phyloP scores from a whole-genome alignment of 2,113 vertebrate genomes.

The Condylura cristata region DNA sequence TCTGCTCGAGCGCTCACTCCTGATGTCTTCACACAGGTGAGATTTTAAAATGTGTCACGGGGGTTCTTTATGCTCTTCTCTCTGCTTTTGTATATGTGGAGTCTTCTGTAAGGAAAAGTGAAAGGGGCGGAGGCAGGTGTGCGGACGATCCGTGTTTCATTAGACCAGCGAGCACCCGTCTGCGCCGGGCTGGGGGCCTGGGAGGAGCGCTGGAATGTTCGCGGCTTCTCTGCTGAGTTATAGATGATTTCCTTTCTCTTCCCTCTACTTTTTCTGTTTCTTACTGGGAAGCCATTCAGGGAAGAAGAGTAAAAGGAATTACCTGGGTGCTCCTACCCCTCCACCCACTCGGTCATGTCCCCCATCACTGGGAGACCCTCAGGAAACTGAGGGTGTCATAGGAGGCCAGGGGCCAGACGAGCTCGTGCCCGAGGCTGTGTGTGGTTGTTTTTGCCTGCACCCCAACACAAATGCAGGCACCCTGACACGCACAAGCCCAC shows the following conservation, averaged over 20 bases:
- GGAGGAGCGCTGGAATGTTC: not conserved
- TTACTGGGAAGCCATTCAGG: not conserved
- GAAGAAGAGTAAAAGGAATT: not conserved
- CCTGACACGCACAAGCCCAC: not conserved
- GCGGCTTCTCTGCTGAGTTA: not conserved
- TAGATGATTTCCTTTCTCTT: not conserved
- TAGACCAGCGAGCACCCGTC: not conserved
- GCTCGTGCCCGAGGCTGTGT: not conserved
- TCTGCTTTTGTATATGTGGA: not conserved
- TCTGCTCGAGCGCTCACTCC: accelerated
- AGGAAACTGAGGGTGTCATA: accelerated
- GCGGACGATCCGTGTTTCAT: not conserved
- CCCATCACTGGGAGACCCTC: accelerated
- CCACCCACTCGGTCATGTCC: accelerated
- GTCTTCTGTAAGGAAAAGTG: not conserved
- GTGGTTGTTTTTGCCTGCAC: not conserved
- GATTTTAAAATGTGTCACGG: not conserved
- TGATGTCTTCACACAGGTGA: too few relatives aligned
- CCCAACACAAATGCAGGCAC: not conserved
- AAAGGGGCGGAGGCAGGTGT: not conserved
- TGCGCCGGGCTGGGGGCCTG: not conserved
- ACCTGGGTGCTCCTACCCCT: not conserved
- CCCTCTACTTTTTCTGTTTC: not conserved
- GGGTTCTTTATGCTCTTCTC: not conserved
- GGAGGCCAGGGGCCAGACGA: not conserved